Conservation (phyloP, 2,797 vertebrate genomes). For the Rhodeus uyekii region DNA sequence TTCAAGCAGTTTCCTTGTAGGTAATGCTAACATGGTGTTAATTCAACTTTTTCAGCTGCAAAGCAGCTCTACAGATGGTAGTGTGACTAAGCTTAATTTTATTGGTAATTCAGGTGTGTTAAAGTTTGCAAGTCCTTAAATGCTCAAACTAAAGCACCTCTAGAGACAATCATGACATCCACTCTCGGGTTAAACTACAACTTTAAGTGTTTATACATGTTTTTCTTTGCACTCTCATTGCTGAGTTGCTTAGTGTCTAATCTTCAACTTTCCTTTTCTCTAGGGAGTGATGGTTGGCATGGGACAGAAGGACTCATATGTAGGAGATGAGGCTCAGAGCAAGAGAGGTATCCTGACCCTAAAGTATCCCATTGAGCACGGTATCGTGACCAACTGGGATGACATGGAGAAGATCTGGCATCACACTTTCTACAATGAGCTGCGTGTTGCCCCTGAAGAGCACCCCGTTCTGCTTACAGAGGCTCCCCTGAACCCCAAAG, state of each 20-base stretch:
- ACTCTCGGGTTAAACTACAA: too few species aligned
- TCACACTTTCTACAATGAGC: constrained; percentile 97
- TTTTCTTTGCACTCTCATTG: not conserved
- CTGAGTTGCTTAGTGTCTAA: not conserved
- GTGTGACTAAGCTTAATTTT: not conserved
- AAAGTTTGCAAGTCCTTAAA: not conserved
- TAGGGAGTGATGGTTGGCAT: constrained; percentile 98
- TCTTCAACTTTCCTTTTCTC: not conserved
- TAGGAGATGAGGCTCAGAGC: constrained; percentile 98
- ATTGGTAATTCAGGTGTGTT: not conserved
- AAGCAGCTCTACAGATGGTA: too few species aligned
- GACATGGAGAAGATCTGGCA: constrained; percentile 91
- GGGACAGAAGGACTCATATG: constrained; percentile 98
- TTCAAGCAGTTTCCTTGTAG: not conserved
- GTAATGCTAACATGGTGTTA: not conserved
- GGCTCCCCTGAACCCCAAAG: constrained; percentile 90
- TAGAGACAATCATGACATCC: too few species aligned
- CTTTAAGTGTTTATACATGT: too few species aligned
- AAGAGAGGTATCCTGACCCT: constrained; percentile 98
- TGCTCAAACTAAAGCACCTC: not conserved
- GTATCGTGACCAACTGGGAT: constrained; percentile 88
- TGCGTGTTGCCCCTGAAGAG: constrained; percentile 95
- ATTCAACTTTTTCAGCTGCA: not conserved
- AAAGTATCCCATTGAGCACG: constrained; percentile 97
- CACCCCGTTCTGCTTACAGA: constrained; percentile 97